Evolutionary conservation across 2,888 invertebrate genomes (phyloP).

Genomic region (Drosophila recens): DNA sequence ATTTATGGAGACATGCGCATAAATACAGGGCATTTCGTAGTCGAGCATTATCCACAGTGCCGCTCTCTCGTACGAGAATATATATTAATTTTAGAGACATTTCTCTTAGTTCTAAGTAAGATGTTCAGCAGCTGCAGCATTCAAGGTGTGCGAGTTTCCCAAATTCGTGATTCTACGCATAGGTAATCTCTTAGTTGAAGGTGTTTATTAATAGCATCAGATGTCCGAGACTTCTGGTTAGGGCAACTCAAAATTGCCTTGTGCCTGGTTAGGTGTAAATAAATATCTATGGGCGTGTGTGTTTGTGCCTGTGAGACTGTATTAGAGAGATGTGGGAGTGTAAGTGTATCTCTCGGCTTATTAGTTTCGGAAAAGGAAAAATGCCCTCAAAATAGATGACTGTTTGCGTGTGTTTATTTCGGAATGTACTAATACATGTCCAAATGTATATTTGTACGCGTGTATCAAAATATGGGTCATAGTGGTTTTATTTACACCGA

Average conservation of each 20-base stretch:
- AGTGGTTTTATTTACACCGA: constrained; percentile 40
- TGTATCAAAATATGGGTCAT: constrained; percentile 49
- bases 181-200: constrained; percentile 50
- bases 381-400: constrained; percentile 55
- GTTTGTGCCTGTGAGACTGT: constrained; percentile 15
- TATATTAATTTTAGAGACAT: not conserved
- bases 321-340: constrained; percentile 26
- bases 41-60: constrained; percentile 5
- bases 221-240: constrained; percentile 63
- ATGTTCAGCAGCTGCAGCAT: constrained; percentile 44
- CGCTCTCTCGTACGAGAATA: not conserved
- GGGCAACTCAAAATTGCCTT: constrained; percentile 61
- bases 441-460: not conserved
- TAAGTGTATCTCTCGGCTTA: constrained; percentile 45
- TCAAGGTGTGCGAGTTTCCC: constrained; percentile 61
- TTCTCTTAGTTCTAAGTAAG: constrained; percentile 12
- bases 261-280: constrained; percentile 38
- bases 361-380: constrained; percentile 63
- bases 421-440: constrained; percentile 29
- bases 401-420: constrained; percentile 52
- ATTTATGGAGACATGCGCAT: not conserved
- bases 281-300: constrained; percentile 5
- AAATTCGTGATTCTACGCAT: constrained; percentile 53
- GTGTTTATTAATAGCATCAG: constrained; percentile 61
- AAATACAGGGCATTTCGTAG: constrained; percentile 21